These are phyloP conservation scores for Yponomeuta plumbellus DNA, from an alignment of 2,888 invertebrate species.

Conservation along the genomic window DNA sequence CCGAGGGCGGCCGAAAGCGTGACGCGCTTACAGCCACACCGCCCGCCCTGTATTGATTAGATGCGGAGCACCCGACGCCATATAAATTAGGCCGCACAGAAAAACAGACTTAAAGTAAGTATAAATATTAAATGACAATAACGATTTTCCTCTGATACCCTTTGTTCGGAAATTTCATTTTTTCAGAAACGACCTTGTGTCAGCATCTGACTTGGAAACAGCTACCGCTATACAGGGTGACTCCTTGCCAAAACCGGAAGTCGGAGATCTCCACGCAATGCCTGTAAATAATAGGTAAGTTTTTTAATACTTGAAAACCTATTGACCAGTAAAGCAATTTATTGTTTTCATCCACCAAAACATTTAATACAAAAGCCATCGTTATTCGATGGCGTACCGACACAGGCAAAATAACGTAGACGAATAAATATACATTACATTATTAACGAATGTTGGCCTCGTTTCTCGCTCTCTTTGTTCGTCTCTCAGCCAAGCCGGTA, in stretches of 20 bases:
- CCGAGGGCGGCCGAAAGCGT: slow-evolving; percentile 49
- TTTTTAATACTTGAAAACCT: not conserved
- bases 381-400: slow-evolving; percentile 52
- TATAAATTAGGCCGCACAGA: slow-evolving; percentile 74
- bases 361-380: slow-evolving; percentile 38
- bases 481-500: slow-evolving; percentile 58
- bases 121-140: slow-evolving; percentile 20
- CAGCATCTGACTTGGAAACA: not conserved
- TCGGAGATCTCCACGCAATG: not conserved
- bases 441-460: slow-evolving; percentile 76
- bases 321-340: not conserved
- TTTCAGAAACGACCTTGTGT: not conserved
- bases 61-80: slow-evolving; percentile 74
- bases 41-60: slow-evolving; percentile 73
- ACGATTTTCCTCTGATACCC: slow-evolving; percentile 5
- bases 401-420: slow-evolving; percentile 61
- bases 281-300: too few relatives aligned
- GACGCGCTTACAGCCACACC: slow-evolving; percentile 58
- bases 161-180: not conserved
- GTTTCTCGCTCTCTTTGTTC: slow-evolving; percentile 75
- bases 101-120: slow-evolving; percentile 55
- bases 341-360: slow-evolving; percentile 5
- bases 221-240: not conserved
- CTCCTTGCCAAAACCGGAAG: not conserved
- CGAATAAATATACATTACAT: slow-evolving; percentile 75